These are phyloP conservation scores for Sesamia nonagrioides DNA, from an alignment of 1,140 invertebrate species.

Conservation along the genomic window DNA sequence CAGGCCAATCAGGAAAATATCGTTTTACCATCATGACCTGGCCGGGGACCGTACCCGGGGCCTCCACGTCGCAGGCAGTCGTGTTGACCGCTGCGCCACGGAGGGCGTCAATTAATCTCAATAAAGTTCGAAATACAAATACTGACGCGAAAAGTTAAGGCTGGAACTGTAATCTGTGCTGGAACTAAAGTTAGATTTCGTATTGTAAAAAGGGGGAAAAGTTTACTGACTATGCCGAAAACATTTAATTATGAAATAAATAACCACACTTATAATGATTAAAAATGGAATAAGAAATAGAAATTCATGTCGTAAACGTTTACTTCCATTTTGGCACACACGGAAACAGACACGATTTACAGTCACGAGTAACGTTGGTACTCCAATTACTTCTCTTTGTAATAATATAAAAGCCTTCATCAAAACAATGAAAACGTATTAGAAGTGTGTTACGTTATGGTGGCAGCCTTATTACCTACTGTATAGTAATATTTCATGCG, in stretches of 20 bases:
- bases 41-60: too few relatives aligned
- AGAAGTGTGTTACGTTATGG: constrained; percentile 21
- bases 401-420: constrained; percentile 20
- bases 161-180: too few relatives aligned
- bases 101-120: too few relatives aligned
- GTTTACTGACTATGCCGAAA: too few relatives aligned
- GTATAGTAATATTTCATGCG: not conserved
- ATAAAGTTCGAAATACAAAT: too few relatives aligned
- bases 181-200: too few relatives aligned
- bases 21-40: too few relatives aligned
- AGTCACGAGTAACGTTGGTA: constrained; percentile 13
- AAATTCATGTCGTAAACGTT: constrained; percentile 11
- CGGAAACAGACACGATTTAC: constrained; percentile 7
- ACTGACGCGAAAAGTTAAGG: too few relatives aligned
- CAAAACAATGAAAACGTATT: constrained; percentile 18
- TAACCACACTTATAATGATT: not conserved
- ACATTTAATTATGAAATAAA: constrained; percentile 7
- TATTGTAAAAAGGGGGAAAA: too few relatives aligned
- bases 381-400: constrained; percentile 24
- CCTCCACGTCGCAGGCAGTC: too few relatives aligned
- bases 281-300: constrained; percentile 23
- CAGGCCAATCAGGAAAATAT: too few relatives aligned
- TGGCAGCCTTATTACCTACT: not conserved
- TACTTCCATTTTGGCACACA: constrained; percentile 6
- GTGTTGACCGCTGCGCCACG: too few relatives aligned